Base-by-base conservation (phyloP, 2,888 invertebrate genomes). In the Tromatobia lineatoria region DNA sequence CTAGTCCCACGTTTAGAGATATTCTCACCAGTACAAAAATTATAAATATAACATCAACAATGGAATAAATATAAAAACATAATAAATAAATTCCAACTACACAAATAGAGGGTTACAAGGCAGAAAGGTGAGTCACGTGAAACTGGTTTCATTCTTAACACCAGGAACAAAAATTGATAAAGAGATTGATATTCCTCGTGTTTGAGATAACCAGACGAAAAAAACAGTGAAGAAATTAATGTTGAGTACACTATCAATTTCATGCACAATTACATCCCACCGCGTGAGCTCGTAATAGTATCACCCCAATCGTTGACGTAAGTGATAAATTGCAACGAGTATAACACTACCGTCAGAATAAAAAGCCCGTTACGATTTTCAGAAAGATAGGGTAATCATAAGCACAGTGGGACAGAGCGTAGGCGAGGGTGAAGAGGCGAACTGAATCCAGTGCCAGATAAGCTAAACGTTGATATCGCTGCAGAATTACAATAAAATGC, bases 401-500 rank as follows among this genome's bases (percentile, higher is more conserved):
- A 79, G 66, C 29, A 73, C 25, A 76, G 52, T 42, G 25, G 45
- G 61, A 29, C 18, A 18, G 50, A 50, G 50, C 18, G 50, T 50
- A 47, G 38, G 45, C 29, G 50, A 54, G 76, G 34, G 47, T 71
- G n/a, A 18, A 34, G 45, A 52, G 52, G 59, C 45, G 47, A 38
- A 64, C 11, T 18, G 57, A 38, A 70, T 71, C 70, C 78, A 25
- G 23, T 66, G 70, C 79, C 70, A 79, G 83, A 83, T 83, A 79
- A 83, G 83, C 79, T 70, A 75, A 83, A 83, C 79, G 79, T 47
- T 75, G 83, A 83, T 83, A 83, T 79, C 75, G 57, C 83, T 79
- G 83, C 83, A 59, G 71, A 83, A 79, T 83, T 83, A 83, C 79
- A 75, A 83, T 83, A 83, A 82, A 79, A 15, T 64, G 20, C 61